Base-by-base conservation (phyloP, 2,888 invertebrate genomes). In the Ptychoptera albimana region DNA sequence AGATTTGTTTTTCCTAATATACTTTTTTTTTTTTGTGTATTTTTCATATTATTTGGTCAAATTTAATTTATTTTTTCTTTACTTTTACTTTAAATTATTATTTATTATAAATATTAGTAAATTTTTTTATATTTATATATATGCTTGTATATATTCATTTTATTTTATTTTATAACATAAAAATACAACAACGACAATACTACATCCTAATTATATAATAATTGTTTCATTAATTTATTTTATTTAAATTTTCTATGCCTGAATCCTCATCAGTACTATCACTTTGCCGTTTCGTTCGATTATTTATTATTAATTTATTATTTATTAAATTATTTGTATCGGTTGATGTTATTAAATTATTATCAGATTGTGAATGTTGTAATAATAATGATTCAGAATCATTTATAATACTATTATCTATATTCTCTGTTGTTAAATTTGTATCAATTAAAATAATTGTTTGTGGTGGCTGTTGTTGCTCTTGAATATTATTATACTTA, bases 241-340 rank as follows among this genome's bases (percentile, higher is more conserved):
- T 50, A 48, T 50, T 49, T 50, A 54, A 49, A 49, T 51, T 54
- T 51, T 54, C 54, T 40, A 54, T 53, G 37, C 54, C 54, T 6
- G 52, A 53, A 47, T 54, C 54, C 45, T 54, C 54, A 41, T 54
- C 54, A 3, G 52, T 51, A 44, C 54, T 54, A 48, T 53, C 53
- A 47, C 48, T 50, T 43, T 51, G 52, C 34, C 46, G 29, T 35
- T 40, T 31, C 13, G 37, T 40, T 36, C 39, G 37, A 40, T 44
- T 38, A 31, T 46, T 41, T 16, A 44, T 44, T 11, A 40, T 42
- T 10, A 44, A 40, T n/a, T 42, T 29, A 14, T 37, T 42, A 13
- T 37, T 31, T 13, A 42, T 46, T 37, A 23, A 37, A 35, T 43
- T 44, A 12, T 29, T 42, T 6, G 35, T 35, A 13, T 44, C 44